Evolutionary conservation across 2,888 invertebrate genomes (phyloP).

Genomic region (Dermolepida albohirtum): DNA sequence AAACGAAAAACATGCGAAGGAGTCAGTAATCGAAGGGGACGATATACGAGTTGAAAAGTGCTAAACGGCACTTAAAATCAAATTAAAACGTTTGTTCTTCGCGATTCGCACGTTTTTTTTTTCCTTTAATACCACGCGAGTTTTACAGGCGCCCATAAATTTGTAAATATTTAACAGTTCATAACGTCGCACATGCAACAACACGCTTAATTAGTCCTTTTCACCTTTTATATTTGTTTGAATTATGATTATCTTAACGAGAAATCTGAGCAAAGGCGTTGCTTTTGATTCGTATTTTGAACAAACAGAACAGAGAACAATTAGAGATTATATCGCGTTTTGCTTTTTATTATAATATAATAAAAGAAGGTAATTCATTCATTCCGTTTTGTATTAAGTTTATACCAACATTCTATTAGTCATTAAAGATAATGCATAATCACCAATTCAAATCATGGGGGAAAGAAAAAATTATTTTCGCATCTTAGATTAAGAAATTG

Average conservation of each 20-base stretch:
- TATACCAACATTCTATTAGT: no score
- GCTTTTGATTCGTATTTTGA: slow-evolving; percentile 35
- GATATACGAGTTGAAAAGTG: slow-evolving; percentile 26
- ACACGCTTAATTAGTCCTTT: slow-evolving; percentile 35
- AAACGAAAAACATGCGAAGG: slow-evolving; percentile 22
- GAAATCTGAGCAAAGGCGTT: slow-evolving; percentile 39
- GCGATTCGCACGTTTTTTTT: slow-evolving; percentile 21
- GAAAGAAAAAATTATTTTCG: no score
- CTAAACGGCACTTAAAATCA: slow-evolving; percentile 30
- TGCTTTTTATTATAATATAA: slow-evolving; percentile 28
- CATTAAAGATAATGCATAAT: no score
- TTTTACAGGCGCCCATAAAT: slow-evolving; percentile 35
- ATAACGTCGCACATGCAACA: slow-evolving; percentile 36
- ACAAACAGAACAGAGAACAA: slow-evolving; percentile 31
- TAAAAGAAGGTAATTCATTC: slow-evolving; percentile 23
- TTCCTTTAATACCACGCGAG: slow-evolving; percentile 34
- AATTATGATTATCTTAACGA: slow-evolving; percentile 40
- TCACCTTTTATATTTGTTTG: slow-evolving; percentile 40
- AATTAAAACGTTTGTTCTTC: slow-evolving; percentile 35
- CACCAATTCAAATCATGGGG: no score
- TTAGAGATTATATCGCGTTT: slow-evolving; percentile 26
- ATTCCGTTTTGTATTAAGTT: background rate
- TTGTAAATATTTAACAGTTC: slow-evolving; percentile 38
- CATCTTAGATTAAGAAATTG: no score
- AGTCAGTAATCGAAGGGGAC: slow-evolving; percentile 24